phyloP scores from a whole-genome alignment of 35 echinoderm and acorn worm species.

The Strongylocentrotus purpuratus region DNA sequence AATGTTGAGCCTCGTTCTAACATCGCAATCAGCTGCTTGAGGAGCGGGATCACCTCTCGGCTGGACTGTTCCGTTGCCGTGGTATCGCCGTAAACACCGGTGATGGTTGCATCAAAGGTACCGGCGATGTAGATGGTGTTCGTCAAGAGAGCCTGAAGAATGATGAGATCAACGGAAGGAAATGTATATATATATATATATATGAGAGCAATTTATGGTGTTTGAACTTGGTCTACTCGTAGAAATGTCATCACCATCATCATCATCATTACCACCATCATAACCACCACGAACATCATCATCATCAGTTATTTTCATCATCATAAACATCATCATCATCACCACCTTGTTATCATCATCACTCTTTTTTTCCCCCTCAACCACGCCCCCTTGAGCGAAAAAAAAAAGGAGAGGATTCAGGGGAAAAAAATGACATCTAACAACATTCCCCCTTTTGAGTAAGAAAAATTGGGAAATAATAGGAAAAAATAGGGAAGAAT shows the following conservation, averaged over 20 bases:
- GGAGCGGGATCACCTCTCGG: constrained; percentile 87
- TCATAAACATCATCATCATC: neutral
- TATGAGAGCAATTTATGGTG: neutral
- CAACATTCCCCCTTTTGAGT: too few relatives aligned
- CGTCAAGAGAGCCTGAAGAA: constrained; percentile 65
- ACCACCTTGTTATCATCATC: neutral
- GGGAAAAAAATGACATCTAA: too few relatives aligned
- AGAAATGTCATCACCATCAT: neutral
- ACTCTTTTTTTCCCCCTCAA: too few relatives aligned
- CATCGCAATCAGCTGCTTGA: constrained; percentile 92
- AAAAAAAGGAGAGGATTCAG: too few relatives aligned
- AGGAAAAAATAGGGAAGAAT: too few relatives aligned
- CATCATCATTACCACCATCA: constrained; percentile 10
- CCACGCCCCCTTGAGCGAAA: too few relatives aligned
- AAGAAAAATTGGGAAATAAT: too few relatives aligned
- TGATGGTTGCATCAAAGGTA: constrained; percentile 92
- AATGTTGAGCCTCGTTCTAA: constrained; percentile 89
- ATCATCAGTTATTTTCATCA: neutral
- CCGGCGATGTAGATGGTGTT: constrained; percentile 84
- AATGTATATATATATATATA: neutral
- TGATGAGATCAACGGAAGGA: neutral
- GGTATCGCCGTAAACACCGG: constrained; percentile 92
- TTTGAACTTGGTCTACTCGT: too few relatives aligned
- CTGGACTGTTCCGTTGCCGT: constrained; percentile 71
- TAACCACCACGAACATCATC: neutral